Evolutionary conservation across 2,113 vertebrate species (phyloP).

Genomic region (Suricata suricatta): DNA sequence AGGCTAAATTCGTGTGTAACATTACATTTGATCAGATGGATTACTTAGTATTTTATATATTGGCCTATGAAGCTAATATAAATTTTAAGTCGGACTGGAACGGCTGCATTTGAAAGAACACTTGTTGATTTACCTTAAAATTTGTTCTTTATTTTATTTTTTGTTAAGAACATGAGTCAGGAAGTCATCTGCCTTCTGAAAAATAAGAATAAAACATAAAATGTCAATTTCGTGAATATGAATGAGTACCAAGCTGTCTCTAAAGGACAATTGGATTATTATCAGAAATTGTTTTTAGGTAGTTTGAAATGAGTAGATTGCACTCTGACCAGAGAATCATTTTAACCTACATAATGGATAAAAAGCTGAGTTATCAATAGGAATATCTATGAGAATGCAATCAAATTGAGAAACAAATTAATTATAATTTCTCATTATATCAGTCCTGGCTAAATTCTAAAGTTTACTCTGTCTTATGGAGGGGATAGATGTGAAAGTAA

Average conservation of each 20-base stretch:
- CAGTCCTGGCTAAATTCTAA: not conserved
- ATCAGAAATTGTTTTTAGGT: slow-evolving; percentile 38
- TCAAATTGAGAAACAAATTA: not conserved
- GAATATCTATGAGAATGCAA: not conserved
- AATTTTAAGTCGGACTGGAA: not conserved
- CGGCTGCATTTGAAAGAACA: not conserved
- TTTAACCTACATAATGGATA: slow-evolving; percentile 13
- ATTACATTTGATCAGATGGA: not conserved
- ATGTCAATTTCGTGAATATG: slow-evolving; percentile 60
- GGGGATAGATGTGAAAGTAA: not conserved
- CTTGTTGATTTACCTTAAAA: not conserved
- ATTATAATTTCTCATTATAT: not conserved
- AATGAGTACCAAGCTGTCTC: slow-evolving; percentile 46
- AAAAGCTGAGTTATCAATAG: not conserved
- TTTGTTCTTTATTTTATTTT: slow-evolving; percentile 18
- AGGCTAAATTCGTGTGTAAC: no score
- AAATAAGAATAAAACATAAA: slow-evolving; percentile 58
- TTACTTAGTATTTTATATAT: not conserved
- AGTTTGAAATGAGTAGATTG: not conserved
- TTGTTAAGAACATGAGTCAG: slow-evolving; percentile 41
- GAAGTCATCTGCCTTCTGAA: slow-evolving; percentile 52
- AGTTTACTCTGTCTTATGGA: not conserved
- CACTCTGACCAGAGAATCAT: not conserved
- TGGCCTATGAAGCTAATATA: not conserved
- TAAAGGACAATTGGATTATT: slow-evolving; percentile 60